Base-by-base conservation (phyloP, 35 echinoderm and acorn worm genomes). In the Diadema setosum region DNA sequence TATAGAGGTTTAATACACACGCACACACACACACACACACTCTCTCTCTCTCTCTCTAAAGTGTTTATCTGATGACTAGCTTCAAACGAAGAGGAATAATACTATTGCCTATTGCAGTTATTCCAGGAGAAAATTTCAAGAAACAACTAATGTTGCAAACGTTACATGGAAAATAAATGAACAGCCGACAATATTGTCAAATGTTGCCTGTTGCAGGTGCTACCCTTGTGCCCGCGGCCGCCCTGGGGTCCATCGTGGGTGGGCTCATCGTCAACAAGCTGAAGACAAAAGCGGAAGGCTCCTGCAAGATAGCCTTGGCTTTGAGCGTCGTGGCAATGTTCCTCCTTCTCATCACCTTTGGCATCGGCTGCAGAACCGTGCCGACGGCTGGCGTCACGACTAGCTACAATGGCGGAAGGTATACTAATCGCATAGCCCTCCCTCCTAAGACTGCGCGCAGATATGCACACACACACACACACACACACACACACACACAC, bases 261-360 rank as follows among this genome's bases (percentile, higher is more conserved):
- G 88, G 88, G 5, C 48, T 70, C 61, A 31, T 90, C 14, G 44
- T 90, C 2, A 90, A 90, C 58, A 90, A 90, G 24, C 64, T 90
- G 36, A 64, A 58, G n/a, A 84, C 81, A 61, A 85, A 90, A 36
- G 80, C 59, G 11, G 59, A 84, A 16, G 88, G 88, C 18, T 56
- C 82, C 18, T 63, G 46, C 18, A 90, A 67, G 21, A 35, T 90
- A 23, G 88, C 88, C 39, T 45, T 90, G 55, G 81, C 32, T 50
- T 46, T 52, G 17, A 73, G 61, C 26, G 29, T 67, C 9, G 27
- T 90, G 23, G 55, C 61, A 5, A 39, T 85, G 56, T 16, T 90
- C 20, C 41, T 58, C 0, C 37, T 60, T 5, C 40, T 90, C 3
- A 48, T 46, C 5, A 46, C 81, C 3, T 45, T 84, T 7, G 65